phyloP scores from a whole-genome alignment of 2,888 invertebrate species.

The Microchrysa polita region DNA sequence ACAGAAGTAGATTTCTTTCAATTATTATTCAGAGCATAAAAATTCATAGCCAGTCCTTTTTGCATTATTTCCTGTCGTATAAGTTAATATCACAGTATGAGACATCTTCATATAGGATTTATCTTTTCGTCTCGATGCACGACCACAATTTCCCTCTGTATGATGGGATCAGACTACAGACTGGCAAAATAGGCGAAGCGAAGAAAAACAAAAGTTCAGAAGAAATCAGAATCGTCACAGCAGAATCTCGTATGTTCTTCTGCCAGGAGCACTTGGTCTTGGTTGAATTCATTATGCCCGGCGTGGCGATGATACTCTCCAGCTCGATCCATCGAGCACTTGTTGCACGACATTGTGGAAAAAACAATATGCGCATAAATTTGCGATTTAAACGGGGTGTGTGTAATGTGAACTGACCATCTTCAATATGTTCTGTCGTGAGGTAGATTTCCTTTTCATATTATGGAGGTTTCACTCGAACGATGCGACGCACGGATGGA shows the following conservation, averaged over 20 bases:
- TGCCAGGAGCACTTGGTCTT: conserved; percentile 3
- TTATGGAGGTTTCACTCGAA: too few species aligned
- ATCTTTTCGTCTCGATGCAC: conserved; percentile 29
- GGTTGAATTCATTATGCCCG: conserved; percentile 38
- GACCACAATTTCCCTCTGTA: background rate
- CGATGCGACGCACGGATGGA: too few species aligned
- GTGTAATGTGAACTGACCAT: conserved; percentile 40
- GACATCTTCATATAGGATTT: conserved; percentile 41
- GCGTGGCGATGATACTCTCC: too few species aligned
- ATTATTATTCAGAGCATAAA: conserved; percentile 37
- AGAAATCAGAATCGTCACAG: too few species aligned
- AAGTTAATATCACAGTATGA: conserved; percentile 38
- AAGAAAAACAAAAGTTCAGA: too few species aligned
- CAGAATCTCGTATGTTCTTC: too few species aligned
- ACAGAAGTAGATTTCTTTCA: conserved; percentile 19
- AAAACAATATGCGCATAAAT: conserved; percentile 45
- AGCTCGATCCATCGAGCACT: background rate
- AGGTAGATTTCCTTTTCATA: conserved; percentile 1
- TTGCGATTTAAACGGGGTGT: conserved; percentile 42
- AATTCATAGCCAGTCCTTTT: conserved; percentile 44
- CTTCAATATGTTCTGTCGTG: background rate
- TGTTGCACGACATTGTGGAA: conserved; percentile 11
- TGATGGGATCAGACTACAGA: background rate
- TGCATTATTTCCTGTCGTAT: conserved; percentile 45
- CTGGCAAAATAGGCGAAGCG: too few species aligned